phyloP scores from a whole-genome alignment of 2,113 vertebrate genomes.

The Mugil cephalus region DNA sequence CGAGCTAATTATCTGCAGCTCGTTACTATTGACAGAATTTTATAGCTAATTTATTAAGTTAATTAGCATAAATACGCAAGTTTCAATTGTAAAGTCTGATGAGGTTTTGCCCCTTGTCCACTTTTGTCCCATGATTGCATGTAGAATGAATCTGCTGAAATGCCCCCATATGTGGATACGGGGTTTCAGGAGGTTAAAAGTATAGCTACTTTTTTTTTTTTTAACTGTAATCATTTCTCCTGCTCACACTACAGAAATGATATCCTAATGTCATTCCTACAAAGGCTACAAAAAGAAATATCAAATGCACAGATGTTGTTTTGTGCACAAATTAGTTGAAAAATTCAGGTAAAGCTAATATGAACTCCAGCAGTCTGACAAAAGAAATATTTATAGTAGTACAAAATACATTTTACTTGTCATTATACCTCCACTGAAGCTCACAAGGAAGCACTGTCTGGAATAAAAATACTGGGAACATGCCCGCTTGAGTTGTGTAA shows the following conservation, averaged over 20 bases:
- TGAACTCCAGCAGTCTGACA: not conserved
- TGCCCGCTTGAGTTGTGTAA: not conserved
- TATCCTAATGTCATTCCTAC: no score
- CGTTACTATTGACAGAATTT: no score
- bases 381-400: not conserved
- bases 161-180: no score
- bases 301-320: not conserved
- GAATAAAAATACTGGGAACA: not conserved
- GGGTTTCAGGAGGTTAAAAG: no score
- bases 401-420: not conserved
- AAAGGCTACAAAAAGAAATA: no score
- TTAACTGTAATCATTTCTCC: constrained; percentile 2
- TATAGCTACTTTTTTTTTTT: not conserved
- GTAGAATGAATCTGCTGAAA: no score
- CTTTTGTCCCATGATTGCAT: no score
- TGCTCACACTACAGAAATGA: not conserved
- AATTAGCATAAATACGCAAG: no score
- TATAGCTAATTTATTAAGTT: no score
- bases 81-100: no score
- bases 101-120: no score
- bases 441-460: not conserved
- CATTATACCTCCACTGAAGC: not conserved
- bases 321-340: not conserved
- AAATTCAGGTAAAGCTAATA: not conserved
- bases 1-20: no score